A percentile compares a stretch with the other conserved stretches of the same genome.
These are phyloP conservation scores for Trogon surrucura DNA, from an alignment of 2,113 vertebrate species.

Conservation along the genomic window DNA sequence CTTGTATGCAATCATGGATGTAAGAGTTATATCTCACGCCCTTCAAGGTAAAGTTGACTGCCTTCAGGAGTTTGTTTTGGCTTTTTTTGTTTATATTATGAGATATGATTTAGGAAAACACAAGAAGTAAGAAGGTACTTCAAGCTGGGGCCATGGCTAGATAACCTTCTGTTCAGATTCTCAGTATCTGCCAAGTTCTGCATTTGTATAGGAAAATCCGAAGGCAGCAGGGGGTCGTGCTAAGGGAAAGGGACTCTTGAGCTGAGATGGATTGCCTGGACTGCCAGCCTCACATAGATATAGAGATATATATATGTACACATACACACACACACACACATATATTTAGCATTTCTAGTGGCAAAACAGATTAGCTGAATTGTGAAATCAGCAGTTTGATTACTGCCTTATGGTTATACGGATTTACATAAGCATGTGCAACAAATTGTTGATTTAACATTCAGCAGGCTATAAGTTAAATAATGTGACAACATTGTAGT, in stretches of 20 bases:
- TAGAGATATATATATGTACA: too few relatives aligned
- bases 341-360: background rate
- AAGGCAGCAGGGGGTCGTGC: background rate
- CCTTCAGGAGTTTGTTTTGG: background rate
- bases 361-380: background rate
- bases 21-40: background rate
- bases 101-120: background rate
- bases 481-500: background rate
- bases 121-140: background rate
- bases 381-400: background rate
- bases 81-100: background rate
- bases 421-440: slow-evolving; percentile 8
- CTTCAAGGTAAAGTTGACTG: background rate
- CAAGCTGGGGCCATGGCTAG: background rate
- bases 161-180: background rate
- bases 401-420: background rate
- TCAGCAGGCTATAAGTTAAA: background rate
- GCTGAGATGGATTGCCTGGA: background rate
- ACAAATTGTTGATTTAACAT: background rate
- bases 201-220: background rate
- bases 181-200: background rate
- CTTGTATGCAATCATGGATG: background rate
- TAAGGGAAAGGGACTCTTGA: background rate
- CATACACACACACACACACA: background rate
- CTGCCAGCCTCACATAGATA: accelerated